Base-by-base conservation (phyloP, 1,140 invertebrate genomes). In the Rhyacophila brunnea region DNA sequence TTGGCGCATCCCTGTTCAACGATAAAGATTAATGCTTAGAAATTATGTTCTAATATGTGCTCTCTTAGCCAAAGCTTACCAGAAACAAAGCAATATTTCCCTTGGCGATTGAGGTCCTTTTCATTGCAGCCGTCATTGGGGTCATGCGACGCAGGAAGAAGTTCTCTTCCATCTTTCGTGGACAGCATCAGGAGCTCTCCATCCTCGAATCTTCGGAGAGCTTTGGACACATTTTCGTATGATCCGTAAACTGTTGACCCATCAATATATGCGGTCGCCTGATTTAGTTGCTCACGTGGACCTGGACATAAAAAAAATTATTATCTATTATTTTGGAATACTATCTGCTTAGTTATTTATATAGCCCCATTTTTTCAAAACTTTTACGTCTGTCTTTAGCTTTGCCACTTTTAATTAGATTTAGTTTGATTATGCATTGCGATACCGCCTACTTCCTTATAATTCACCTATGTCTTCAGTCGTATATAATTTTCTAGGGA, bases 261-360 rank as follows among this genome's bases (percentile, higher is more conserved):
- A 74, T 99, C 96, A 13, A 99, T 86, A 69, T 87, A 98, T 0
- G 91, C 83, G 0, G 93, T 93, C 0, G 92, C 88, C 75, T 95
- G 91, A 74, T 93, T 95, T 14, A 97, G 72, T 70, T 98, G 95
- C 71, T 97, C 86, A 7, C 95, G 77, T 9, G 89, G 87, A 14
- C 85, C 87, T 83, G 34, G 13, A 43, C 9, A 19, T 17, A 10
- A 52, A 11, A 40, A n/a, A n/a, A n/a, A n/a, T n/a, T n/a, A n/a
- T n/a, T n/a, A n/a, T n/a, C n/a, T n/a, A n/a, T n/a, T n/a, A n/a
- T n/a, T n/a, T n/a, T n/a, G n/a, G n/a, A n/a, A n/a, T n/a, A n/a
- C n/a, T n/a, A n/a, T n/a, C n/a, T n/a, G n/a, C n/a, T n/a, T n/a
- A n/a, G n/a, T n/a, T n/a, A n/a, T n/a, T n/a, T n/a, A n/a, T n/a